Evolutionary conservation across 2,797 vertebrate genomes (phyloP), one percentile per base, ranked within the genome.

Genomic region (Notolepis coatsorum): DNA sequence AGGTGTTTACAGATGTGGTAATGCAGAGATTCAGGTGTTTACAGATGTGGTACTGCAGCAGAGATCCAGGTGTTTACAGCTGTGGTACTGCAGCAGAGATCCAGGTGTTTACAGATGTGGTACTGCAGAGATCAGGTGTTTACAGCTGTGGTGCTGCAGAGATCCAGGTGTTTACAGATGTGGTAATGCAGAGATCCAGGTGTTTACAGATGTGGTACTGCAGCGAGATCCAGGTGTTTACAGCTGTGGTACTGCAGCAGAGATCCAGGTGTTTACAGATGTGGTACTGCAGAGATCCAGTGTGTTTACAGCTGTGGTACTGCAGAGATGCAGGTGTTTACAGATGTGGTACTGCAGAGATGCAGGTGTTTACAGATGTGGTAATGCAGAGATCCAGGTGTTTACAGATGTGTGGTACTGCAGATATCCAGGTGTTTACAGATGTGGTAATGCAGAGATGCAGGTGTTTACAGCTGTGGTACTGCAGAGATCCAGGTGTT

Each of bases 361-460:
- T 69, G n/a, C n/a, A 62, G 52, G 27, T 61, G 39, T 57, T 69
- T 61, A 65, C 51, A 58, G 59, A 61, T 21, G 65, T n/a, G n/a
- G n/a, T n/a, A 71, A 80, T 68, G 74, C 60, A 80, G 80, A 68
- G 59, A 39, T 7, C 54, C 64, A 61, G 53, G 56, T 61, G 21
- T 38, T 9, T n/a, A n/a, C n/a, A n/a, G n/a, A n/a, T n/a, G n/a
- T 18, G 49, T 7, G 49, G 62, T 30, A 15, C 56, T 64, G 57
- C 41, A 4, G 31, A 45, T 27, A 65, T 69, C n/a, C n/a, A 62
- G 52, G 27, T 61, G 39, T 57, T 69, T 61, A 65, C 51, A 58
- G 59, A 61, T 21, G 65, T n/a, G n/a, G n/a, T n/a, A 71, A 80
- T 68, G 74, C 60, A 80, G 80, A 68, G 59, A 39, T 7, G 54